These are phyloP conservation scores for Venturia canescens DNA, from an alignment of 1,140 invertebrate genomes.

Conservation along the genomic window DNA sequence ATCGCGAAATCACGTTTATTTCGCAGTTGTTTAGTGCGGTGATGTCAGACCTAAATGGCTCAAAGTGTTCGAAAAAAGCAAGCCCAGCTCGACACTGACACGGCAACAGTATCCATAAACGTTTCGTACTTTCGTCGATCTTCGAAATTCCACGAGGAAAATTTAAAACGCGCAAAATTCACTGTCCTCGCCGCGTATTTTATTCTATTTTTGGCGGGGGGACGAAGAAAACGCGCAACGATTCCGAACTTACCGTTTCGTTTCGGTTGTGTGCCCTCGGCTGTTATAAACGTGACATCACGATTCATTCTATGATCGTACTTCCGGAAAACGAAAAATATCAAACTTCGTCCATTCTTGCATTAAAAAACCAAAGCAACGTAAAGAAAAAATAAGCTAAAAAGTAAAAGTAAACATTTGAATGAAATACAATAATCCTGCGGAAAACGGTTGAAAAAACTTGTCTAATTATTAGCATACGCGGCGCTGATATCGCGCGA, in stretches of 20 bases:
- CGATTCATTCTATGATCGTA: no score
- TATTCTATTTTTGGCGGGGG: slow-evolving; percentile 24
- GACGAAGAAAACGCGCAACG: background rate
- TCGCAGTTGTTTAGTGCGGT: slow-evolving; percentile 5
- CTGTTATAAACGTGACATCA: no score
- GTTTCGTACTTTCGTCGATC: background rate
- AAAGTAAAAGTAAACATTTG: no score
- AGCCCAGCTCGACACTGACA: slow-evolving; percentile 45
- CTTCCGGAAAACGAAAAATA: background rate
- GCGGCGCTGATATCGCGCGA: no score
- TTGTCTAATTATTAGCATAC: no score
- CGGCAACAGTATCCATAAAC: slow-evolving; percentile 29
- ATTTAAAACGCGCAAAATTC: slow-evolving; percentile 22
- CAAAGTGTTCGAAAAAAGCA: background rate
- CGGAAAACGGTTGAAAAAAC: no score
- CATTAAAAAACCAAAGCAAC: no score
- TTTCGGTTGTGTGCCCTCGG: background rate
- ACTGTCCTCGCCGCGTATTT: slow-evolving; percentile 8
- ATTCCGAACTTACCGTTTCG: background rate
- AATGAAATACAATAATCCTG: no score
- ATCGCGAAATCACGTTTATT: background rate
- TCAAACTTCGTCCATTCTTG: no score
- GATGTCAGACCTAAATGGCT: background rate
- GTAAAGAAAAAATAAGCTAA: no score
- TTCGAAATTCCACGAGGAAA: slow-evolving; percentile 4